Percentiles rank a stretch among this genome's conserved stretches.
Conservation (phyloP, 2,888 invertebrate genomes). For the Papilio demoleus region DNA sequence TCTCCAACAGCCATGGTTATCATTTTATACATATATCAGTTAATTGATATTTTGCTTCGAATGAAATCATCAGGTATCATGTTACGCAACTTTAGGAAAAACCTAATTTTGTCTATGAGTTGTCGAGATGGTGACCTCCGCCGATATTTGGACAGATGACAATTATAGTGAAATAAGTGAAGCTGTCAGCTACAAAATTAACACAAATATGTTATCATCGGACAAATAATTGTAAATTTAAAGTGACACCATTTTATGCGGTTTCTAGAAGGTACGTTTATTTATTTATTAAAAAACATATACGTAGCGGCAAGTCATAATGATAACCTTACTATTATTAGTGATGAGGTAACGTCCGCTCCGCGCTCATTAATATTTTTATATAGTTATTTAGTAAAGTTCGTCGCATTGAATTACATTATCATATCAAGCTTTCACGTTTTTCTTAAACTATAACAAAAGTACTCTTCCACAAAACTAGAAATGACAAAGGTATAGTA, state of each 20-base stretch:
- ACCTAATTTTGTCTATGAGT: constrained; percentile 6
- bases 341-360: constrained; percentile 3
- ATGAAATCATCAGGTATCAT: constrained; percentile 21
- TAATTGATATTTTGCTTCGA: constrained; percentile 15
- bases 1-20: neutral
- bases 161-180: constrained; percentile 27
- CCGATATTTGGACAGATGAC: constrained; percentile 11
- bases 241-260: constrained; percentile 12
- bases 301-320: neutral
- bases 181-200: constrained; percentile 22
- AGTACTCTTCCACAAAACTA: neutral
- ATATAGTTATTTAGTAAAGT: neutral
- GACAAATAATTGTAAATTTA: constrained; percentile 34
- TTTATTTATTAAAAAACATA: neutral
- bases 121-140: constrained; percentile 29
- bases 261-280: constrained; percentile 25
- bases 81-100: neutral
- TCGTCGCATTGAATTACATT: neutral
- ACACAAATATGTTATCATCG: constrained; percentile 11
- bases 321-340: neutral
- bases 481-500: too few species aligned
- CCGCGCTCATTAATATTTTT: neutral
- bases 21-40: neutral
- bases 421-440: constrained; percentile 1
- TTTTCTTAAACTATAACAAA: neutral